These are phyloP conservation scores for Orycteropus afer DNA, from an alignment of 2,113 vertebrate species.

Conservation along the genomic window DNA sequence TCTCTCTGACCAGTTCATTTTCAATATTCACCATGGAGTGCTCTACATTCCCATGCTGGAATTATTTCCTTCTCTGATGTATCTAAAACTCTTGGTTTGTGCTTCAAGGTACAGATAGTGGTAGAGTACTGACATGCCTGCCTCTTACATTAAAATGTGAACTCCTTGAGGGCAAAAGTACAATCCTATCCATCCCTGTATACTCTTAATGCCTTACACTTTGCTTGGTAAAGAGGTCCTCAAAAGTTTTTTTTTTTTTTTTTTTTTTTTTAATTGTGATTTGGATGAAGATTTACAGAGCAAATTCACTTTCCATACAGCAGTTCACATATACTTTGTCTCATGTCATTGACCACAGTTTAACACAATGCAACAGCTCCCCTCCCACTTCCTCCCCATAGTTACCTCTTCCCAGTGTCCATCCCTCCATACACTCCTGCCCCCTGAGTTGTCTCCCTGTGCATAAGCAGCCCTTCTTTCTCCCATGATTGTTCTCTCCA, in stretches of 20 bases:
- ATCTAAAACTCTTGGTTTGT: constrained; percentile 22
- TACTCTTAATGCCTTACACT: not conserved
- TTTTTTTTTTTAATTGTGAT: too few species aligned
- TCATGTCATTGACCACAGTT: too few species aligned
- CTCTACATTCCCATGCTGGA: not conserved
- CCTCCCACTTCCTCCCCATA: too few species aligned
- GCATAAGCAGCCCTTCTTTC: too few species aligned
- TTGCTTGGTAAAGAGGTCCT: not conserved
- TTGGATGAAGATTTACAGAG: too few species aligned
- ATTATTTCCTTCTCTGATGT: not conserved
- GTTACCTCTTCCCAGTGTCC: too few species aligned
- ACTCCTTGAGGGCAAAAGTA: not conserved
- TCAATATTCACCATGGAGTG: not conserved
- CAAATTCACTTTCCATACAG: too few species aligned
- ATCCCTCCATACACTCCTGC: too few species aligned
- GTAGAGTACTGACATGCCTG: not conserved
- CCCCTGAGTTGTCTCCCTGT: too few species aligned
- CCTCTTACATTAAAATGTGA: not conserved
- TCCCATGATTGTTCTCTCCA: too few species aligned
- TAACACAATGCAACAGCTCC: too few species aligned
- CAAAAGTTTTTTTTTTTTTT: not conserved
- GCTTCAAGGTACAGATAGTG: not conserved
- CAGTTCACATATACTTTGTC: too few species aligned
- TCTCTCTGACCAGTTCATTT: not conserved
- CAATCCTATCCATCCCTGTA: not conserved